These are phyloP conservation scores for Perodicticus potto DNA, from an alignment of 2,797 vertebrate genomes.

Conservation along the genomic window DNA sequence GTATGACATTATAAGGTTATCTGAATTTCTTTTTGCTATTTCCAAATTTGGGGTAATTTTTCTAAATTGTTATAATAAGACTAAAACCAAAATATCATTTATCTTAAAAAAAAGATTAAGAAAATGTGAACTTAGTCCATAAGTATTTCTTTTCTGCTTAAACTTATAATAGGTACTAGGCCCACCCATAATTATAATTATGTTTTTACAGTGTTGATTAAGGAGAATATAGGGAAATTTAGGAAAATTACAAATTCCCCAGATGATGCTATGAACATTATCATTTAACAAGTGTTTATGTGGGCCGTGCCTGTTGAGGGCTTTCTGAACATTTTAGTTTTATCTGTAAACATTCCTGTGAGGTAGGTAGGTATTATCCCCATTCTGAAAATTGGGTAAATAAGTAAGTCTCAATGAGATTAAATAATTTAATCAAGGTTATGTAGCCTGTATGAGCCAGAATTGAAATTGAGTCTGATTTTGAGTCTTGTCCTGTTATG, in stretches of 20 bases:
- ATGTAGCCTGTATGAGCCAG: not conserved
- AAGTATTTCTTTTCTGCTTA: constrained; percentile 61
- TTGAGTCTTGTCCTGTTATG: not conserved
- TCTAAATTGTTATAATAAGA: constrained; percentile 32
- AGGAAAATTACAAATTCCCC: constrained; percentile 63
- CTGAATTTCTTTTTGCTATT: not conserved
- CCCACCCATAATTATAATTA: constrained; percentile 52
- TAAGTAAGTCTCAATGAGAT: constrained; percentile 38
- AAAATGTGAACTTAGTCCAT: not conserved
- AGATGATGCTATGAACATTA: not conserved
- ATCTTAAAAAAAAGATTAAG: constrained; percentile 50
- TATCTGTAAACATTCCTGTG: constrained; percentile 7
- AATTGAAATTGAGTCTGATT: constrained; percentile 35
- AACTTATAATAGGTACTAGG: not conserved
- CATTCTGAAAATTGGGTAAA: constrained; percentile 62
- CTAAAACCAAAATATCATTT: constrained; percentile 41
- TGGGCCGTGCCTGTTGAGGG: not conserved
- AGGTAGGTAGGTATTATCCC: constrained; percentile 56
- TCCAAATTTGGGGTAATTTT: constrained; percentile 37
- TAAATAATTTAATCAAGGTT: constrained; percentile 45
- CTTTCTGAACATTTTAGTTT: constrained; percentile 35
- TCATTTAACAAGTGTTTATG: not conserved
- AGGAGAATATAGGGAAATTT: not conserved
- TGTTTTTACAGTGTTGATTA: constrained; percentile 60
- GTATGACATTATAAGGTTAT: not conserved